These are phyloP conservation scores for Peromyscus melanophrys DNA, from an alignment of 2,797 vertebrate species.

Conservation along the genomic window DNA sequence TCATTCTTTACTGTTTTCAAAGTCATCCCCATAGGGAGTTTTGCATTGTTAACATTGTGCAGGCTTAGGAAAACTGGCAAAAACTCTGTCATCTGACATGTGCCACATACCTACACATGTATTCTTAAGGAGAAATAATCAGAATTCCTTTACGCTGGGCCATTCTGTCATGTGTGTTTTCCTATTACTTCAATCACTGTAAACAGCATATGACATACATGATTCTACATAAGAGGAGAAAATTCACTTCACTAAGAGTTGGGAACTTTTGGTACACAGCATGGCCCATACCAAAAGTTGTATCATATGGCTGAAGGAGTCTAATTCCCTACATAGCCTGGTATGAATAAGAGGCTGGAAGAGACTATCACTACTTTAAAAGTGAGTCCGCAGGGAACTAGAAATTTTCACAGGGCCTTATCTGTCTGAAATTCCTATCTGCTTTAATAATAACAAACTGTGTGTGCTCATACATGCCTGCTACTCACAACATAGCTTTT, in stretches of 20 bases:
- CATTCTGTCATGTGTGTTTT: neutral
- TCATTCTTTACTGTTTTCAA: neutral
- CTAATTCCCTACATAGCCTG: neutral
- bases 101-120: neutral
- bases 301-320: rapidly evolving
- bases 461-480: neutral
- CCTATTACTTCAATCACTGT: rapidly evolving
- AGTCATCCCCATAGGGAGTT: neutral
- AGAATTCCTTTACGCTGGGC: neutral
- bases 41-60: neutral
- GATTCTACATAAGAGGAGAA: neutral
- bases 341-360: neutral
- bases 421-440: neutral
- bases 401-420: no score
- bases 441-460: rapidly evolving
- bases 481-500: neutral
- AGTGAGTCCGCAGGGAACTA: neutral
- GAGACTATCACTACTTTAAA: neutral
- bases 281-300: neutral
- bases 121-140: neutral
- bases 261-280: neutral
- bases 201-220: neutral
- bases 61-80: slow-evolving; percentile 2
- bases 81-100: neutral
- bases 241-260: neutral